phyloP scores from a whole-genome alignment of 2,888 invertebrate genomes.

The Hirtodrosophila duncani region DNA sequence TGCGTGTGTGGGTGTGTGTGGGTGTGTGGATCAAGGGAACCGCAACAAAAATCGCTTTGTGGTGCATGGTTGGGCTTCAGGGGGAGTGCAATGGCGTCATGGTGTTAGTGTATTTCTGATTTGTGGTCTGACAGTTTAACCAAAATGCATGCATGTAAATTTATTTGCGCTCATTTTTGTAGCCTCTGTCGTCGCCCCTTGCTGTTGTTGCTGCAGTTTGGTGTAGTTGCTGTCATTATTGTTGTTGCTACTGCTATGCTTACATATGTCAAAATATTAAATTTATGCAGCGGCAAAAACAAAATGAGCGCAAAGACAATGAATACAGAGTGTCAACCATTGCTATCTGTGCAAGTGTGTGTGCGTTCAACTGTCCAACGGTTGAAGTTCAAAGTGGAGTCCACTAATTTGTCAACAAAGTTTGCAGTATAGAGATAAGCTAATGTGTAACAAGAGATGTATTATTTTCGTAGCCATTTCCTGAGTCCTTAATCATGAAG shows the following conservation, averaged over 20 bases:
- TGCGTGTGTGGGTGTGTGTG: neutral
- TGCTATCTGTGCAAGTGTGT: slow-evolving; percentile 10
- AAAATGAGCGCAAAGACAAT: slow-evolving; percentile 56
- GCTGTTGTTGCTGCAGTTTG: slow-evolving; percentile 24
- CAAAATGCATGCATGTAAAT: slow-evolving; percentile 71
- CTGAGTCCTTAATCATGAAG: no score
- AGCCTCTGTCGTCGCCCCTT: slow-evolving; percentile 23
- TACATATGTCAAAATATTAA: slow-evolving; percentile 74
- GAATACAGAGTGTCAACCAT: slow-evolving; percentile 46
- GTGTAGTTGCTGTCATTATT: slow-evolving; percentile 15
- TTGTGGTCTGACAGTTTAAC: slow-evolving; percentile 74
- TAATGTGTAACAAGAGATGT: no score
- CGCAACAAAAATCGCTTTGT: slow-evolving; percentile 33
- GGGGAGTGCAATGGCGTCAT: slow-evolving; percentile 33
- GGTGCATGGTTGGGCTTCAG: slow-evolving; percentile 5
- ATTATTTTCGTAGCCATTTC: no score
- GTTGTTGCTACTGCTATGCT: slow-evolving; percentile 42
- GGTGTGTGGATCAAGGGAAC: slow-evolving; percentile 1
- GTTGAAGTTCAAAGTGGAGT: no score
- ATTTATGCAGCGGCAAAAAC: slow-evolving; percentile 67
- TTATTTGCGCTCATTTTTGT: slow-evolving; percentile 71
- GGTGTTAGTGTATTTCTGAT: slow-evolving; percentile 72
- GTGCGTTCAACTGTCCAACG: no score
- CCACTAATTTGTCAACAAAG: no score
- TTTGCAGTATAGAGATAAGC: no score